Percentiles rank a stretch among this genome's conserved stretches.
These are phyloP conservation scores for Amphiura filiformis DNA, from an alignment of 35 echinoderm and acorn worm species.

Conservation along the genomic window DNA sequence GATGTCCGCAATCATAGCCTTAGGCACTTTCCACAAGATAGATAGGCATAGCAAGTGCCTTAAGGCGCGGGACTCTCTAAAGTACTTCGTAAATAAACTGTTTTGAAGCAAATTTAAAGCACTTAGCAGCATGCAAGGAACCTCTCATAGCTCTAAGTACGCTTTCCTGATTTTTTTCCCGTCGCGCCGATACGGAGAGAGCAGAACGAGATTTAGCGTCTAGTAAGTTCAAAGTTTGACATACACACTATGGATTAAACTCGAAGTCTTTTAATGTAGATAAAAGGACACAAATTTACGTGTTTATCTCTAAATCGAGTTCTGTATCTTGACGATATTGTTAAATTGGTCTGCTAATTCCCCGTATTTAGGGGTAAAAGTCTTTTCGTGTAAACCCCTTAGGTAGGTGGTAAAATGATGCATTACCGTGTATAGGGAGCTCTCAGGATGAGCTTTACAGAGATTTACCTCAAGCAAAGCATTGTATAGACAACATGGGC, in stretches of 20 bases:
- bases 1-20: background rate
- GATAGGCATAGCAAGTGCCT: background rate
- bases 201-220: background rate
- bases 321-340: conserved; percentile 11
- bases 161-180: background rate
- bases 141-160: background rate
- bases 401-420: conserved; percentile 10
- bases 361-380: background rate
- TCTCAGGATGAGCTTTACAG: conserved; percentile 10
- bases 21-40: background rate
- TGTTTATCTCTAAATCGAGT: conserved; percentile 5
- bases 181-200: background rate
- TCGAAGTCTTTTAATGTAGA: conserved; percentile 3
- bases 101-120: background rate
- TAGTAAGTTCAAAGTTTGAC: background rate
- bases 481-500: background rate
- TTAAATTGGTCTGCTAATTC: background rate
- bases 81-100: background rate
- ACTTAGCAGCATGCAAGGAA: background rate
- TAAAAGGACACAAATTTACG: background rate
- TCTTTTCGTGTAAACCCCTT: background rate
- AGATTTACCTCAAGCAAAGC: background rate
- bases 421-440: conserved; percentile 5
- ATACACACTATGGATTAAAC: background rate
- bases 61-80: background rate